Evolutionary conservation across 2,888 invertebrate genomes (phyloP).

Genomic region (Amphiduros pacificus): DNA sequence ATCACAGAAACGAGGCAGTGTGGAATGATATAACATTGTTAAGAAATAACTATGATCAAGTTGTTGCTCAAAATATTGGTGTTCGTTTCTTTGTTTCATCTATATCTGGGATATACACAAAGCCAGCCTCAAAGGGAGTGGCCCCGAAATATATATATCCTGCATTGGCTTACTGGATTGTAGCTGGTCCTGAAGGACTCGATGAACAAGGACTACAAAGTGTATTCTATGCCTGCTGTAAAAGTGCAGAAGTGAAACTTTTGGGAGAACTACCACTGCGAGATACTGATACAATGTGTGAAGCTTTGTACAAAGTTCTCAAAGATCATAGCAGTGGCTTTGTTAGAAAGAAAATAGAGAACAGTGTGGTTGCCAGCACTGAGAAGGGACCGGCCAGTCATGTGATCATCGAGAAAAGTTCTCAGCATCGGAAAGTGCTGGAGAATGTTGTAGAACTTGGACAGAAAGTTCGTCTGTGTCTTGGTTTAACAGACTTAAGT

Average conservation of each 20-base stretch:
- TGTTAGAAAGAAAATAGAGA: slow-evolving; percentile 6
- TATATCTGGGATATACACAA: slow-evolving; percentile 8
- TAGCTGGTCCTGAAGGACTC: slow-evolving; percentile 1
- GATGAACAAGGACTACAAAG: slow-evolving; percentile 8
- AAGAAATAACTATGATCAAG: slow-evolving; percentile 11
- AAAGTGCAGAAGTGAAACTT: slow-evolving; percentile 1
- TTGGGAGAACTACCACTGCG: background rate
- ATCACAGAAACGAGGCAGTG: slow-evolving; percentile 3
- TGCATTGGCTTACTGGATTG: slow-evolving; percentile 8
- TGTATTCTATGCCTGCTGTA: slow-evolving; percentile 3
- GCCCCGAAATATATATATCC: slow-evolving; percentile 9
- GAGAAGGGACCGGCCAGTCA: no score
- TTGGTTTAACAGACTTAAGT: no score
- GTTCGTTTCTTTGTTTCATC: slow-evolving; percentile 8
- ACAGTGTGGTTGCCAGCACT: no score
- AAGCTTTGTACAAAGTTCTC: slow-evolving; percentile 11
- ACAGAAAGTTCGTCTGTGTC: no score
- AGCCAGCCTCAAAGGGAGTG: slow-evolving; percentile 6
- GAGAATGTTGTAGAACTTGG: no score
- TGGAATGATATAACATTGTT: slow-evolving; percentile 12
- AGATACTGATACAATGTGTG: slow-evolving; percentile 8
- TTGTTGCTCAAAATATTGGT: slow-evolving; percentile 5
- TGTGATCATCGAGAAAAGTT: no score
- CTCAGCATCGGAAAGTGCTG: no score
- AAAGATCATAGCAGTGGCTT: slow-evolving; percentile 10